These are phyloP conservation scores for Dromaius novaehollandiae DNA, from an alignment of 2,113 vertebrate genomes.

Conservation along the genomic window DNA sequence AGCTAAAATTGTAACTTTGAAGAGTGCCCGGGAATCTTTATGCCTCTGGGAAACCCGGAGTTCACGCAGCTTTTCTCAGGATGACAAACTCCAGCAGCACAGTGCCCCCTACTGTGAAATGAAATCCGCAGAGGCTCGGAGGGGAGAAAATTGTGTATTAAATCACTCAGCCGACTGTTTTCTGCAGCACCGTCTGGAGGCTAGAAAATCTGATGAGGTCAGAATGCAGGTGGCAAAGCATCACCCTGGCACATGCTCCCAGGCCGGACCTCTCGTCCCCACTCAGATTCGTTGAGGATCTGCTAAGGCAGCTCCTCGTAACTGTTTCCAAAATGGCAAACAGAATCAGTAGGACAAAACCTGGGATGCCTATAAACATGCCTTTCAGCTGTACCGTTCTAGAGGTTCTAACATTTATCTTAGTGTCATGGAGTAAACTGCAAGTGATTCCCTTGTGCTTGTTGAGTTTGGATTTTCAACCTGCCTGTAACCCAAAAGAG, in stretches of 20 bases:
- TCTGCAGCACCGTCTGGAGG: neutral
- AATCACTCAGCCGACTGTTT: neutral
- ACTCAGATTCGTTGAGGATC: neutral
- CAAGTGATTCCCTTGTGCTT: neutral
- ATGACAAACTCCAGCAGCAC: slow-evolving; percentile 15
- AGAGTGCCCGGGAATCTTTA: neutral
- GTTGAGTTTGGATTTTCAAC: neutral
- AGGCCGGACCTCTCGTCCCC: neutral
- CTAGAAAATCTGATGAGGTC: neutral
- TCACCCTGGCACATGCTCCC: neutral
- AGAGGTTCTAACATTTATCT: neutral
- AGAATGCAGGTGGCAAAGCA: rapidly evolving
- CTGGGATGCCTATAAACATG: neutral
- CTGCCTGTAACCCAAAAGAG: neutral
- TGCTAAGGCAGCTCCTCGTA: neutral
- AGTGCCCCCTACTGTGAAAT: slow-evolving; percentile 56
- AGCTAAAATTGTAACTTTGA: slow-evolving; percentile 10
- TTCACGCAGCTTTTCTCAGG: neutral
- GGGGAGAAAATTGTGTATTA: neutral
- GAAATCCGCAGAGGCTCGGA: neutral
- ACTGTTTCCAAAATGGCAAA: neutral
- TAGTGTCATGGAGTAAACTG: neutral
- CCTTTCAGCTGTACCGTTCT: neutral
- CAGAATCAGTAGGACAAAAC: neutral
- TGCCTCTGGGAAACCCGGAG: neutral